These are phyloP conservation scores for Drosophila kurseongensis DNA, from an alignment of 1,140 invertebrate species.

Conservation along the genomic window DNA sequence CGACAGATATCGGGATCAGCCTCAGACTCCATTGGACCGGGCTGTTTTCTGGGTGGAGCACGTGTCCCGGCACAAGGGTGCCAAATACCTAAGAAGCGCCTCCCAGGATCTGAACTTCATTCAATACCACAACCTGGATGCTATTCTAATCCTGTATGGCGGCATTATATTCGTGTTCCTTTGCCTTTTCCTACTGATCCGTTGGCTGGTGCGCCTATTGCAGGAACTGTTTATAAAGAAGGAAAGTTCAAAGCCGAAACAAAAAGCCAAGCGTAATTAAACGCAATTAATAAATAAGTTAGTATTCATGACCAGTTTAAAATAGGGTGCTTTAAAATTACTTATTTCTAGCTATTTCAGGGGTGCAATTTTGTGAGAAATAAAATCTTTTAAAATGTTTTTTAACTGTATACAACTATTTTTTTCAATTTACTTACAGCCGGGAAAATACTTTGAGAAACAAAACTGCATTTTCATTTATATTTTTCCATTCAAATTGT, in stretches of 20 bases:
- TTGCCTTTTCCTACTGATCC: slow-evolving; percentile 47
- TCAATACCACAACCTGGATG: slow-evolving; percentile 86
- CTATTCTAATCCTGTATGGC: slow-evolving; percentile 65
- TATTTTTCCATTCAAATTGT: not conserved
- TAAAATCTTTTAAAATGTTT: too few species aligned
- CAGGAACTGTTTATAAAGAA: slow-evolving; percentile 46
- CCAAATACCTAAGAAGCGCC: slow-evolving; percentile 85
- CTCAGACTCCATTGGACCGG: slow-evolving; percentile 87
- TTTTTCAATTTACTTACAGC: too few species aligned
- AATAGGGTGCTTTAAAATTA: not conserved
- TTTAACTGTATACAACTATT: too few species aligned
- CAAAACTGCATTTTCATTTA: not conserved
- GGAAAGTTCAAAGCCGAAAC: not conserved
- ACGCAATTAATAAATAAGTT: not conserved
- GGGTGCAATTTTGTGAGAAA: not conserved
- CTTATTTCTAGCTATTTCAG: not conserved
- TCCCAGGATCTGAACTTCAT: slow-evolving; percentile 86
- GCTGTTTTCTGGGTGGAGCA: slow-evolving; percentile 90
- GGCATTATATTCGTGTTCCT: slow-evolving; percentile 59
- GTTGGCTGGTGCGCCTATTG: slow-evolving; percentile 16
- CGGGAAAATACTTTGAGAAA: not conserved
- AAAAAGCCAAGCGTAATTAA: slow-evolving; percentile 22
- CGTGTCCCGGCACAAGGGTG: slow-evolving; percentile 87
- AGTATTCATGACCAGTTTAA: not conserved
- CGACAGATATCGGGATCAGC: slow-evolving; percentile 87